Conservation (phyloP, 92 coral and sea anemone species). For the Siderastrea radians region DNA sequence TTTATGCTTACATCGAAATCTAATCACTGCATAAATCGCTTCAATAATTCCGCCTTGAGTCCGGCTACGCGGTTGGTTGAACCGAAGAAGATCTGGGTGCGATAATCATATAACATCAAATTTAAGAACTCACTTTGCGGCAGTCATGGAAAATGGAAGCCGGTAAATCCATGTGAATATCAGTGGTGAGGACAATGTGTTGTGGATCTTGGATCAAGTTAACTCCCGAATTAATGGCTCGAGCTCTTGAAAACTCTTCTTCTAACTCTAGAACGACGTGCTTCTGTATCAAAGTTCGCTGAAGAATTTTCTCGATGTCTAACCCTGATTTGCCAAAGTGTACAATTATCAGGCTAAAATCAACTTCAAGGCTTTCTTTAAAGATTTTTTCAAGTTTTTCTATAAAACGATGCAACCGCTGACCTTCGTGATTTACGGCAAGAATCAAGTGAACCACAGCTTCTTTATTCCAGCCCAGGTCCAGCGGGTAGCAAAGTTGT, state of each 20-base stretch:
- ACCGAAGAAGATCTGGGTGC: too few relatives aligned
- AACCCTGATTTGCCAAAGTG: slow-evolving; percentile 44
- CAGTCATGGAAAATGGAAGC: slow-evolving; percentile 79
- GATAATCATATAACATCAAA: too few relatives aligned
- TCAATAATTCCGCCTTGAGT: too few relatives aligned
- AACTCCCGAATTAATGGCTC: slow-evolving; percentile 81
- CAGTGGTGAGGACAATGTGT: slow-evolving; percentile 69
- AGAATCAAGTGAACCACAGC: slow-evolving; percentile 60
- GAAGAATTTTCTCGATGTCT: slow-evolving; percentile 34
- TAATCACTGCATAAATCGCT: too few relatives aligned
- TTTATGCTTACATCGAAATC: too few relatives aligned
- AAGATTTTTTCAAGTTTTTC: slow-evolving; percentile 64
- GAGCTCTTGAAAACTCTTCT: slow-evolving; percentile 70
- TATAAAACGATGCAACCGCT: slow-evolving; percentile 69
- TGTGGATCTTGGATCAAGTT: slow-evolving; percentile 57
- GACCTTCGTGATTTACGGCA: slow-evolving; percentile 65
- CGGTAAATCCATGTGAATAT: slow-evolving; percentile 80
- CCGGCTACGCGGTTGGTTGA: too few relatives aligned
- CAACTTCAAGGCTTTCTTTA: slow-evolving; percentile 72
- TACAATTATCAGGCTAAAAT: slow-evolving; percentile 72
- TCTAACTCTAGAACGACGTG: slow-evolving; percentile 51
- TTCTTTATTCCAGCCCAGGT: slow-evolving; percentile 67
- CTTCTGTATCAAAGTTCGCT: slow-evolving; percentile 30
- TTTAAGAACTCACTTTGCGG: slow-evolving; percentile 62
- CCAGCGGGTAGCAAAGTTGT: slow-evolving; percentile 68